phyloP scores from a whole-genome alignment of 1,140 invertebrate genomes.

The Amphibalanus amphitrite region DNA sequence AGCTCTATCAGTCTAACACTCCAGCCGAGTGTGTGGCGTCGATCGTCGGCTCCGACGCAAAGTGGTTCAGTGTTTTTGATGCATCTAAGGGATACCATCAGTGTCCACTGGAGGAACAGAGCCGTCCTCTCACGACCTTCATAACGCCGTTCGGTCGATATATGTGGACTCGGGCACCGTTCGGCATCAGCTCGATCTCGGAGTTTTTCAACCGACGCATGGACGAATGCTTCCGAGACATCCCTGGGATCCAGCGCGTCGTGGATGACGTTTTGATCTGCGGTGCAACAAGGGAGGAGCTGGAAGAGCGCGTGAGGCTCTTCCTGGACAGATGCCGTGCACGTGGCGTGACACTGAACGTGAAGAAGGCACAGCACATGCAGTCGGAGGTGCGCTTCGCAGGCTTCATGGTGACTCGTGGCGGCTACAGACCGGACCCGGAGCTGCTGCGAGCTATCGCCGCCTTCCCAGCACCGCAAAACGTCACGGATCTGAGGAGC shows the following conservation, averaged over 20 bases:
- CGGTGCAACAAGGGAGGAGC: conserved; percentile 4
- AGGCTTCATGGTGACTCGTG: neutral
- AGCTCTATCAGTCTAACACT: no score
- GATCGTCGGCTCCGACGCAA: conserved; percentile 5
- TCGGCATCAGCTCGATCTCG: conserved; percentile 13
- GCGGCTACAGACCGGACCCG: conserved; percentile 3
- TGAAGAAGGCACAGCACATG: neutral
- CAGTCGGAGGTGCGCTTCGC: neutral
- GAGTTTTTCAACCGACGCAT: conserved; percentile 16
- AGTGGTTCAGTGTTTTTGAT: conserved; percentile 14
- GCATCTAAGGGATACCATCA: conserved; percentile 16
- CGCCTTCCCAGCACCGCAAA: conserved; percentile 6
- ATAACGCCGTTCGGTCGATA: conserved; percentile 18
- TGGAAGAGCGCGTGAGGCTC: neutral
- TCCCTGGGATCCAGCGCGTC: conserved; percentile 6
- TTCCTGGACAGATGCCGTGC: neutral
- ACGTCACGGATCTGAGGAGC: conserved; percentile 4
- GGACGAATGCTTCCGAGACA: conserved; percentile 12
- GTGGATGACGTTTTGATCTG: conserved; percentile 9
- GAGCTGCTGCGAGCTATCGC: neutral
- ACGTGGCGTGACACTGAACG: neutral
- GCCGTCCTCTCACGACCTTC: conserved; percentile 17
- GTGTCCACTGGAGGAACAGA: conserved; percentile 14
- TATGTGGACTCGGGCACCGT: conserved; percentile 13
- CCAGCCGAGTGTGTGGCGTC: no score